Evolutionary conservation across 2,888 invertebrate genomes (phyloP).

Genomic region (Magallana nippona): DNA sequence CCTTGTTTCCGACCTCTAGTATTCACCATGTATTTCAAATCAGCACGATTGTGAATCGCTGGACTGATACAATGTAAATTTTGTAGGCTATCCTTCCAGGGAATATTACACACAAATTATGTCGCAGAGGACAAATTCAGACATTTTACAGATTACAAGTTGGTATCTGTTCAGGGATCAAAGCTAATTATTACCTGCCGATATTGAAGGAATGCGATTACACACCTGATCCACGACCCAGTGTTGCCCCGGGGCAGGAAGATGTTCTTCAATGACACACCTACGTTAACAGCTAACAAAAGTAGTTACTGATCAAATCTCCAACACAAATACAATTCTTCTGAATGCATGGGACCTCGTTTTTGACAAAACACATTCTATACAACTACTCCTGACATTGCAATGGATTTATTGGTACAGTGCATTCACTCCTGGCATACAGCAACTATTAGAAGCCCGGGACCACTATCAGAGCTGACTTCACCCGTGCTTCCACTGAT

Average conservation of each 20-base stretch:
- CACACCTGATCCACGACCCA: background rate
- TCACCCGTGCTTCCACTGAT: background rate
- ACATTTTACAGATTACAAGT: background rate
- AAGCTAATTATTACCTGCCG: conserved; percentile 2
- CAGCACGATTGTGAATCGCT: background rate
- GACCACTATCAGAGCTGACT: background rate
- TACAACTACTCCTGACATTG: too few species aligned
- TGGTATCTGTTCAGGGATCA: background rate
- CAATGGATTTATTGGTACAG: too few species aligned
- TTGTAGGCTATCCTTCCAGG: background rate
- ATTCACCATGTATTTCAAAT: background rate
- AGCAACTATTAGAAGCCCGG: too few species aligned
- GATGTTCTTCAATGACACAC: background rate
- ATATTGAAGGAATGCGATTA: conserved; percentile 17
- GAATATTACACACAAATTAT: conserved; percentile 20
- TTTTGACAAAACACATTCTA: too few species aligned
- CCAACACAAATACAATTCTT: background rate
- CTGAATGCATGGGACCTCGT: too few species aligned
- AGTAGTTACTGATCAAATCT: background rate
- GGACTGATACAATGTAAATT: background rate
- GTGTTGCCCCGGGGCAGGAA: background rate
- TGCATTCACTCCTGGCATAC: too few species aligned
- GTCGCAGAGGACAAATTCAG: conserved; percentile 17
- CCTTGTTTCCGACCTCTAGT: background rate
- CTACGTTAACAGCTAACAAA: background rate